Percentiles rank a stretch among this genome's conserved stretches.
These are phyloP conservation scores for Neria commutata DNA, from an alignment of 2,888 invertebrate species.

Conservation along the genomic window DNA sequence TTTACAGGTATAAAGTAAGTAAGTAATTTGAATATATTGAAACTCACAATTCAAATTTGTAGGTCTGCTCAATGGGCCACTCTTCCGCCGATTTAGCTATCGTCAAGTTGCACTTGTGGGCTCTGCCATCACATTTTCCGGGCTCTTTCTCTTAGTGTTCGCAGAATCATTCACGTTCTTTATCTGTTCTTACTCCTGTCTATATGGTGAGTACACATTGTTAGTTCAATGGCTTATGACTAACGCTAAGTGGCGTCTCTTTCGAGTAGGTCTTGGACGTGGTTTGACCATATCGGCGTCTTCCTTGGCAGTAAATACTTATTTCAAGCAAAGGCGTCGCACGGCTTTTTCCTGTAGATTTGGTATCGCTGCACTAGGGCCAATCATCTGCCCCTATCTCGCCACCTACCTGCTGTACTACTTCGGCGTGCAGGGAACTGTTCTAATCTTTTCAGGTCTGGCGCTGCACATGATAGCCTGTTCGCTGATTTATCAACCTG, in stretches of 20 bases:
- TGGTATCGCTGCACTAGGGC: conserved; percentile 75
- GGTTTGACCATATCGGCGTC: conserved; percentile 74
- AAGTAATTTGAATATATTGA: background rate
- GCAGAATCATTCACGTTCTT: conserved; percentile 70
- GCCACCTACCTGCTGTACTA: conserved; percentile 69
- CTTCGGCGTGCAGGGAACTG: conserved; percentile 72
- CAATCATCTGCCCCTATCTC: conserved; percentile 74
- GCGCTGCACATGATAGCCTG: conserved; percentile 72
- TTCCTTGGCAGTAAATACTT: conserved; percentile 75
- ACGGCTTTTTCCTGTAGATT: conserved; percentile 75
- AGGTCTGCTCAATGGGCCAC: conserved; percentile 72
- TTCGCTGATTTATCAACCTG: conserved; percentile 74
- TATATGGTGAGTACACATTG: conserved; percentile 66
- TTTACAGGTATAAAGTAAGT: conserved; percentile 67
- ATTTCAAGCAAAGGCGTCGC: conserved; percentile 73
- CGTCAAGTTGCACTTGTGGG: conserved; percentile 72
- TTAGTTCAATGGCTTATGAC: too few relatives aligned
- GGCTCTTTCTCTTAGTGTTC: conserved; percentile 68
- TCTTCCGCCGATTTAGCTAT: conserved; percentile 72
- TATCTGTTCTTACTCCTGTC: conserved; percentile 68
- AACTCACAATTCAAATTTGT: conserved; percentile 2
- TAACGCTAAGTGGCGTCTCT: too few relatives aligned
- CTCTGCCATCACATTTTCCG: conserved; percentile 66
- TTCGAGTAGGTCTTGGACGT: conserved; percentile 63
- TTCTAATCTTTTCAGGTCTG: conserved; percentile 71